Evolutionary conservation across 2,888 invertebrate genomes (phyloP).

Genomic region (Leuctra nigra): DNA sequence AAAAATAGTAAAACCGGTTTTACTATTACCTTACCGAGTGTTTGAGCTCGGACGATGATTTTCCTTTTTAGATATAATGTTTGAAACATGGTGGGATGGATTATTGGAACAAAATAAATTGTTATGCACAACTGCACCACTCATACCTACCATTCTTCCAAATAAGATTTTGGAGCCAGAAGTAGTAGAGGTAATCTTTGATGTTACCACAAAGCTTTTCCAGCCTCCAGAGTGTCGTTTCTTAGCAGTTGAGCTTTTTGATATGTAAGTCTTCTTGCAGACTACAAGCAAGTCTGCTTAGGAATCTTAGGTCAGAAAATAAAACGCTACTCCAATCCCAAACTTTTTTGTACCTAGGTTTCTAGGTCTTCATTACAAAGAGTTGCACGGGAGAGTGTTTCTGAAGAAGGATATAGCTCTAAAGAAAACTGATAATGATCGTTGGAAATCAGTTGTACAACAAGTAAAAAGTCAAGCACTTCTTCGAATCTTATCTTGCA

Average conservation of each 20-base stretch:
- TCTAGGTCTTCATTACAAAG: neutral
- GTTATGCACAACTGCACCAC: neutral
- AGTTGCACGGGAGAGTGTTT: neutral
- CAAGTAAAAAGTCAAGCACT: slow-evolving; percentile 8
- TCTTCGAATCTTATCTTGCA: slow-evolving; percentile 19
- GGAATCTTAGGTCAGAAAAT: neutral
- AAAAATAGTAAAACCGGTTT: too few relatives aligned
- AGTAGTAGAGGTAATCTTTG: neutral
- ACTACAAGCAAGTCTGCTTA: neutral
- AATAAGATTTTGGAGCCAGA: neutral
- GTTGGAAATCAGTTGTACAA: slow-evolving; percentile 9
- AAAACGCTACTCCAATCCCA: neutral
- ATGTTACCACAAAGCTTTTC: neutral
- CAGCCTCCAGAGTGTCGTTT: neutral
- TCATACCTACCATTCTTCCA: neutral
- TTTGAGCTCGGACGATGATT: too few relatives aligned
- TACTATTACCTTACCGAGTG: too few relatives aligned
- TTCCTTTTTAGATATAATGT: neutral
- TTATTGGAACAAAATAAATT: neutral
- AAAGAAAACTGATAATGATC: too few relatives aligned
- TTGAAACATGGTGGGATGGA: neutral
- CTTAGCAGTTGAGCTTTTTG: neutral
- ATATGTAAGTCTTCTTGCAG: too few relatives aligned
- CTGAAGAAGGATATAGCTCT: too few relatives aligned
- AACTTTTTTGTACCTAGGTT: neutral